Conservation (phyloP, 2,797 vertebrate genomes). For the Sylvia borin region DNA sequence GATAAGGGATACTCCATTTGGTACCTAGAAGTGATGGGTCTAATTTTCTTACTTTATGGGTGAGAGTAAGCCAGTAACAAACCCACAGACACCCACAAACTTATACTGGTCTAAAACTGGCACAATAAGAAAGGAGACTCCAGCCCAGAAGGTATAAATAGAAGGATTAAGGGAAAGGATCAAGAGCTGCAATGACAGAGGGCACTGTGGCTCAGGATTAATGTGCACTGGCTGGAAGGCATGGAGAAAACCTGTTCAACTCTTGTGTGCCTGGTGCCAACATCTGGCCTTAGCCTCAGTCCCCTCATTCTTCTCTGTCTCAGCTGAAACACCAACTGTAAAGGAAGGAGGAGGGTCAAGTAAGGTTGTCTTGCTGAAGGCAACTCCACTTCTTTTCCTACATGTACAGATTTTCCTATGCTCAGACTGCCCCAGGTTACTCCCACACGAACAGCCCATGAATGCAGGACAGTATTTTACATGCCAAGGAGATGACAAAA, state of each 20-base stretch:
- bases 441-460: background rate
- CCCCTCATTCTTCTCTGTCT: background rate
- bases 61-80: background rate
- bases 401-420: slow-evolving; percentile 44
- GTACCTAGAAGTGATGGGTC: background rate
- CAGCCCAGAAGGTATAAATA: slow-evolving; percentile 20
- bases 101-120: background rate
- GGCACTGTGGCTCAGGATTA: background rate
- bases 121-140: background rate
- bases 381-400: slow-evolving; percentile 14
- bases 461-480: background rate
- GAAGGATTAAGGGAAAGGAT: background rate
- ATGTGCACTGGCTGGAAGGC: slow-evolving; percentile 5
- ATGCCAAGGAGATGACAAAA: background rate
- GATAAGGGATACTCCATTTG: background rate
- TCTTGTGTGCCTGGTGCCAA: background rate
- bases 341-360: slow-evolving; percentile 49
- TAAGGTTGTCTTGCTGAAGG: slow-evolving; percentile 32
- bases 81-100: background rate
- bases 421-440: slow-evolving; percentile 2
- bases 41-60: background rate
- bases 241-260: slow-evolving; percentile 31
- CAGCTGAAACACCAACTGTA: slow-evolving; percentile 9
- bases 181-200: background rate
- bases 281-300: background rate